Evolutionary conservation across 64 coral and sea anemone species (phyloP).

Genomic region (Acropora tenuis): DNA sequence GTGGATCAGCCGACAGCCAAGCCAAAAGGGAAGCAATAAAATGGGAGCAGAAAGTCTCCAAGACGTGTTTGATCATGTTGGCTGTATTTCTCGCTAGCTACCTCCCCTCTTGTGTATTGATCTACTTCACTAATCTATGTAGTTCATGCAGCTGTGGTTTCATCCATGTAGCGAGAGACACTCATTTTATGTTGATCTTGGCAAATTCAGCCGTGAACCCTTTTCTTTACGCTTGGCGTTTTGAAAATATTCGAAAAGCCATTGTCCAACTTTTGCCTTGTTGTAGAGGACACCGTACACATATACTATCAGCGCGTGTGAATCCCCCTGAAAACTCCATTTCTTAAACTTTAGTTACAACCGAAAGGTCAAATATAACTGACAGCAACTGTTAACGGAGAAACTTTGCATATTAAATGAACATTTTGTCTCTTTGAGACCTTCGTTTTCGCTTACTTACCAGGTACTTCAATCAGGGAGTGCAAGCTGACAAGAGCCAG

Average conservation of each 20-base stretch:
- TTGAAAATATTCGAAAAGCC: constrained; percentile 64
- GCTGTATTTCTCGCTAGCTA: constrained; percentile 69
- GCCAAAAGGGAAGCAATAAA: constrained; percentile 50
- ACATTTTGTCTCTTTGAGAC: too few species aligned
- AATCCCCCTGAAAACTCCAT: too few species aligned
- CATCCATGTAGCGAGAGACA: constrained; percentile 65
- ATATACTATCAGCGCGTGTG: too few species aligned
- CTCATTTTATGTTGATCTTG: constrained; percentile 74
- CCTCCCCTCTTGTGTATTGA: constrained; percentile 56
- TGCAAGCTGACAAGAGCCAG: too few species aligned
- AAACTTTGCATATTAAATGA: too few species aligned
- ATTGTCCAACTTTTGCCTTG: neutral
- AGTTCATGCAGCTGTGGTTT: constrained; percentile 67
- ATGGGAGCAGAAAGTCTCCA: constrained; percentile 81
- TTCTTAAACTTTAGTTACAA: too few species aligned
- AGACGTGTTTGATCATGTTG: constrained; percentile 73
- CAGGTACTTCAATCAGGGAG: too few species aligned
- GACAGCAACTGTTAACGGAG: too few species aligned
- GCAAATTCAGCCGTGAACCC: constrained; percentile 75
- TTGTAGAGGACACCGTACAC: too few species aligned
- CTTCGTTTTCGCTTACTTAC: too few species aligned
- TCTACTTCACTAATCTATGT: constrained; percentile 82
- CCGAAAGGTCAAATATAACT: too few species aligned
- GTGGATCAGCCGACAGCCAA: constrained; percentile 30
- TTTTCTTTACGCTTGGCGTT: constrained; percentile 76